A percentile compares a stretch with the other conserved stretches of the same genome.
Conservation (phyloP, 2,113 vertebrate genomes). For the Cnemophilus loriae region DNA sequence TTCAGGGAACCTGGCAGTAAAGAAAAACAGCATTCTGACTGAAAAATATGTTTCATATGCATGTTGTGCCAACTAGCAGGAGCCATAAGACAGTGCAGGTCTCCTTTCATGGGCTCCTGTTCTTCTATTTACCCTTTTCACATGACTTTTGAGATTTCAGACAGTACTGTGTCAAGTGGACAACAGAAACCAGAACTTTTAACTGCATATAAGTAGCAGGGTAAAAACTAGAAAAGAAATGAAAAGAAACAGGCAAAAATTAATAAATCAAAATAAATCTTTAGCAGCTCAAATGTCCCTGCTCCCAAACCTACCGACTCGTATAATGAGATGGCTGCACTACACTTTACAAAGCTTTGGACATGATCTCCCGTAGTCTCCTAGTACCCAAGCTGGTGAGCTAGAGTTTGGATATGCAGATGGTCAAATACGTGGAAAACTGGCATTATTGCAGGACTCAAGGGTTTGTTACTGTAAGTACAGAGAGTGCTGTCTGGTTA, state of each 20-base stretch:
- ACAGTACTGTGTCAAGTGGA: not conserved
- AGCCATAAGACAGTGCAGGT: not conserved
- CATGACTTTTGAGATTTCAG: not conserved
- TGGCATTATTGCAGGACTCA: not conserved
- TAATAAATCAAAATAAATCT: not conserved
- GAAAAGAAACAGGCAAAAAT: not conserved
- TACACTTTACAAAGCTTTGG: not conserved
- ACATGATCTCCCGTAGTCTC: not conserved
- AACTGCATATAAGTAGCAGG: not conserved
- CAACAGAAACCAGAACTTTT: not conserved
- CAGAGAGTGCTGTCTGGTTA: not conserved
- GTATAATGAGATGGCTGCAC: not conserved
- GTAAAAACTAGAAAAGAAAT: not conserved
- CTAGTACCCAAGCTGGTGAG: not conserved
- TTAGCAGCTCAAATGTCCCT: not conserved
- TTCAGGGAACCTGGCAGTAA: not conserved
- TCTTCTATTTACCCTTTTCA: not conserved
- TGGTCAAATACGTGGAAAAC: not conserved
- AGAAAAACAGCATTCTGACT: not conserved
- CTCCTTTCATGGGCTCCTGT: not conserved
- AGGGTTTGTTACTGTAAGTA: rapidly evolving
- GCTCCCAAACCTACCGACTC: not conserved
- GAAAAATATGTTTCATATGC: not conserved
- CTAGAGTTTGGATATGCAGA: not conserved
- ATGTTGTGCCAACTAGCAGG: not conserved